Evolutionary conservation across 2,888 invertebrate genomes (phyloP).

Genomic region (Allacma fusca): DNA sequence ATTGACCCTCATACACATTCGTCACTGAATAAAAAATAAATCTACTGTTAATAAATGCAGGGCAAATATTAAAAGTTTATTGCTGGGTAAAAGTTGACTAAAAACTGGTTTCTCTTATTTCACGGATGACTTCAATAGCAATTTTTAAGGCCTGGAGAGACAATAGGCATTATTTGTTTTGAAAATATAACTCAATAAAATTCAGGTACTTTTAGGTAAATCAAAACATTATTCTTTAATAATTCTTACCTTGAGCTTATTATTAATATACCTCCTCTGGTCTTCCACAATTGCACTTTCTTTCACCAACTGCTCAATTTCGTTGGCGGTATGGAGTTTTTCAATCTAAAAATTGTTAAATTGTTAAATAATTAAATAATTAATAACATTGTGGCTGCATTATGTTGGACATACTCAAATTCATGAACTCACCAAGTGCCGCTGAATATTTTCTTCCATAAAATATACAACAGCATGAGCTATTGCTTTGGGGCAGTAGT

Average conservation of each 20-base stretch:
- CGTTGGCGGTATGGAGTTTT: neutral
- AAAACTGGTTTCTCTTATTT: neutral
- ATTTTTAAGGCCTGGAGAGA: neutral
- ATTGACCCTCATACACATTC: too few relatives aligned
- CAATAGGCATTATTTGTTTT: too few relatives aligned
- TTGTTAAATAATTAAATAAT: neutral
- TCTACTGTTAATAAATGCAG: neutral
- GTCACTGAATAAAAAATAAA: too few relatives aligned
- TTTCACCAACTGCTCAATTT: neutral
- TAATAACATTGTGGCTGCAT: too few relatives aligned
- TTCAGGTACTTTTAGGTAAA: too few relatives aligned
- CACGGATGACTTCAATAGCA: neutral
- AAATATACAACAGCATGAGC: constrained; percentile 14
- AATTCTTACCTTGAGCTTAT: too few relatives aligned
- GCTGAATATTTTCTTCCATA: neutral
- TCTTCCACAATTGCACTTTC: neutral
- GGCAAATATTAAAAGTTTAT: too few relatives aligned
- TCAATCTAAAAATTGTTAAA: neutral
- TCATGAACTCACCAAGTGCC: neutral
- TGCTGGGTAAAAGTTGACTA: neutral
- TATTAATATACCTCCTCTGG: neutral
- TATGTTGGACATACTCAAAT: too few relatives aligned
- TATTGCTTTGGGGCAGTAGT: too few relatives aligned
- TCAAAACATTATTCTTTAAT: too few relatives aligned
- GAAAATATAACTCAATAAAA: too few relatives aligned